phyloP scores from a whole-genome alignment of 2,888 invertebrate species.

The Eristalinus sepulchralis region DNA sequence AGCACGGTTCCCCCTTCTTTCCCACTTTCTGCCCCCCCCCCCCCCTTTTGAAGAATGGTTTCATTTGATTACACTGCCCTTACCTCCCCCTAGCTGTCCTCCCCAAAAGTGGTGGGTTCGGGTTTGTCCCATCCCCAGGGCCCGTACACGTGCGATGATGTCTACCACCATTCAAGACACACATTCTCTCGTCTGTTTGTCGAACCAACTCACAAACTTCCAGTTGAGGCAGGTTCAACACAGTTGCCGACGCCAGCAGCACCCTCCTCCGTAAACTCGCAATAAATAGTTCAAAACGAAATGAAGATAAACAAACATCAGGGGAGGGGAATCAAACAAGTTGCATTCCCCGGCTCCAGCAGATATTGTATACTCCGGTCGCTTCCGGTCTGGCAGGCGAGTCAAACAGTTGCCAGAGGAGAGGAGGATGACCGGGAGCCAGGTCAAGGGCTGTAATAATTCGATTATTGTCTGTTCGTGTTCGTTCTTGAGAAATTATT shows the following conservation, averaged over 20 bases:
- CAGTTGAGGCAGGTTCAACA: conserved; percentile 48
- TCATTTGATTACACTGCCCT: conserved; percentile 21
- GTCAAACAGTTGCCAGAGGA: conserved; percentile 1
- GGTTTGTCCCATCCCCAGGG: background rate
- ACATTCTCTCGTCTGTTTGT: background rate
- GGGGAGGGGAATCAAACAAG: conserved; percentile 1
- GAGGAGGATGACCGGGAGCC: background rate
- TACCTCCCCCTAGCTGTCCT: background rate
- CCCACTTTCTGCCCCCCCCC: background rate
- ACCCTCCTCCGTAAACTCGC: background rate
- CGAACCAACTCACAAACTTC: conserved; percentile 14
- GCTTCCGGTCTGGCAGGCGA: background rate
- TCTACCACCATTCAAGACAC: no score
- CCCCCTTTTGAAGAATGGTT: conserved; percentile 2
- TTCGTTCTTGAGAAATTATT: conserved; percentile 7
- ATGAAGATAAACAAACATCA: conserved; percentile 41
- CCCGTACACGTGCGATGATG: conserved; percentile 15
- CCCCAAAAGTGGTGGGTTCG: background rate
- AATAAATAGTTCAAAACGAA: conserved; percentile 44
- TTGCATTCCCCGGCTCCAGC: background rate
- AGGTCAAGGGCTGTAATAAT: conserved; percentile 8
- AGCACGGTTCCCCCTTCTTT: background rate
- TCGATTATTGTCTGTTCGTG: conserved; percentile 34
- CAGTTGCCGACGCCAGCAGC: no score
- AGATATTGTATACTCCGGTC: background rate